Percentiles rank a stretch among this genome's conserved stretches.
phyloP scores from a whole-genome alignment of 2,888 invertebrate genomes.

The Encarsia formosa region DNA sequence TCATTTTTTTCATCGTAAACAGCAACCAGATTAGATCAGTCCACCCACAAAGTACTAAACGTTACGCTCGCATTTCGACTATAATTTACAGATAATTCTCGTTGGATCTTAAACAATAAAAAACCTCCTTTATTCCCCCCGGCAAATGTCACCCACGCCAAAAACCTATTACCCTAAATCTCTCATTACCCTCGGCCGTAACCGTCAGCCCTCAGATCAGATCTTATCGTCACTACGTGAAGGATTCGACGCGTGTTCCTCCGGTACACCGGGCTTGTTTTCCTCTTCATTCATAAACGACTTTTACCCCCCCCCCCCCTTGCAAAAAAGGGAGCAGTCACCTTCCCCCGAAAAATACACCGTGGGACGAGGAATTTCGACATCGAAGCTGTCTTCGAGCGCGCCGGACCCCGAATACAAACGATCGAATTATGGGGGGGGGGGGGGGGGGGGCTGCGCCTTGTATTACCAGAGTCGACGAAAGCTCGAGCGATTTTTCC shows the following conservation, averaged over 20 bases:
- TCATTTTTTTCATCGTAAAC: no score
- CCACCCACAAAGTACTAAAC: no score
- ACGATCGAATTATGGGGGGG: conserved; percentile 41
- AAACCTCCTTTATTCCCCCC: no score
- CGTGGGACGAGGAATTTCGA: background rate
- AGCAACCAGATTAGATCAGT: no score
- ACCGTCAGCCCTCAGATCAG: conserved; percentile 20
- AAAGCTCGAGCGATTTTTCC: conserved; percentile 14
- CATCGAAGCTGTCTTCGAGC: conserved; percentile 2
- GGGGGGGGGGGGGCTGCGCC: background rate
- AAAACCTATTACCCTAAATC: no score
- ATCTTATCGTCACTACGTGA: conserved; percentile 22
- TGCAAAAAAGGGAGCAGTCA: background rate
- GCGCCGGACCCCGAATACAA: conserved; percentile 41
- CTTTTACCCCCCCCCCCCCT: conserved; percentile 5
- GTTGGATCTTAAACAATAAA: no score
- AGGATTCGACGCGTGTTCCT: conserved; percentile 8
- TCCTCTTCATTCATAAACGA: conserved; percentile 23
- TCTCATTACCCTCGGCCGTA: conserved; percentile 20
- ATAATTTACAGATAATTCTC: no score
- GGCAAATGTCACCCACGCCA: no score
- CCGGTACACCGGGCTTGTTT: conserved; percentile 9
- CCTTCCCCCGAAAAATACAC: conserved; percentile 7
- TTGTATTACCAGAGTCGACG: conserved; percentile 16
- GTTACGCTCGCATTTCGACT: no score